phyloP scores from a whole-genome alignment of 2,888 invertebrate species.

The Pogonocherus hispidulus region DNA sequence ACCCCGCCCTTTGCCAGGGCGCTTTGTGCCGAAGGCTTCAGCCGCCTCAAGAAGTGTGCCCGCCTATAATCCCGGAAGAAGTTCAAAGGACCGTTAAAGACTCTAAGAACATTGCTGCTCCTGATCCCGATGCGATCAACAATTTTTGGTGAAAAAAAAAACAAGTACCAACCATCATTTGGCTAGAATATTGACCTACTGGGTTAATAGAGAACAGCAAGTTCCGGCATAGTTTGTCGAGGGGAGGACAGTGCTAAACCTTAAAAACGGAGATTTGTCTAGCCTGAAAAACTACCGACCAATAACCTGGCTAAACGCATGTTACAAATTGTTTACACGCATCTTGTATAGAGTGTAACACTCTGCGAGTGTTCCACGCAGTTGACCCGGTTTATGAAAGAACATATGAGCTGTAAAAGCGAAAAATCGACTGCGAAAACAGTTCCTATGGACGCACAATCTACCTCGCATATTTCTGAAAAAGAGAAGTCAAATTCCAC shows the following conservation, averaged over 20 bases:
- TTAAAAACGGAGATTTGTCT: slow-evolving; percentile 24
- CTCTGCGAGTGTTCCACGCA: too few relatives aligned
- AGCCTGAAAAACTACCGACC: slow-evolving; percentile 22
- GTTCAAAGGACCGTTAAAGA: slow-evolving; percentile 8
- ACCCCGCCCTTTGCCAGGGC: not conserved
- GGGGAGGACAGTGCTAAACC: slow-evolving; percentile 22
- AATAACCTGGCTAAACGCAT: slow-evolving; percentile 22
- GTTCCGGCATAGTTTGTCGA: slow-evolving; percentile 32
- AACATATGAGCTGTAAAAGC: not conserved
- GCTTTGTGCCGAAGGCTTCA: too few relatives aligned
- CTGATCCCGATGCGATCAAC: slow-evolving; percentile 13
- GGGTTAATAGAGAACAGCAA: not conserved
- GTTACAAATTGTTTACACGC: slow-evolving; percentile 27
- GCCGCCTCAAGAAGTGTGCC: not conserved
- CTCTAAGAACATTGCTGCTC: slow-evolving; percentile 25
- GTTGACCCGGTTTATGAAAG: too few relatives aligned
- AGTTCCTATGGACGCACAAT: too few relatives aligned
- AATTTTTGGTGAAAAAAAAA: slow-evolving; percentile 16
- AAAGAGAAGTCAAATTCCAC: too few relatives aligned
- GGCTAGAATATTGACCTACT: not conserved
- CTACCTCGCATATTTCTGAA: too few relatives aligned
- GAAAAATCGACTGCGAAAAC: not conserved
- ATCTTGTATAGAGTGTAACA: too few relatives aligned
- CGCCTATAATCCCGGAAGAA: not conserved
- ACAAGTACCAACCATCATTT: slow-evolving; percentile 7